Evolutionary conservation across 1,140 invertebrate species (phyloP).

Genomic region (Asobara japonica): DNA sequence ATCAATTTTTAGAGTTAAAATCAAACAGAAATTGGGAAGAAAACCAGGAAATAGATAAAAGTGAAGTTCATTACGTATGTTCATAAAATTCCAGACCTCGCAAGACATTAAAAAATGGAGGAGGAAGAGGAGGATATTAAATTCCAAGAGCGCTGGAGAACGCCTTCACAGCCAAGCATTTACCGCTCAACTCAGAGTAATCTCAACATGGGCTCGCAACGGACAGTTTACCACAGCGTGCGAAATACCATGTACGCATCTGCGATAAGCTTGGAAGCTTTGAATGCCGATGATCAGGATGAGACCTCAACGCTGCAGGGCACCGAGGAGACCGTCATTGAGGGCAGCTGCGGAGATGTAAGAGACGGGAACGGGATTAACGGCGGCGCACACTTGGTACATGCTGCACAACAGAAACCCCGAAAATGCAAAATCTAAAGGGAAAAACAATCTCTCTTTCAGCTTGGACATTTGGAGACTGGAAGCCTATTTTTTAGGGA

Average conservation of each 20-base stretch:
- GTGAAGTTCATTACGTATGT: neutral
- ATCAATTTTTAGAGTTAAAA: too few relatives aligned
- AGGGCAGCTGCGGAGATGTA: conserved; percentile 45
- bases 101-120: conserved; percentile 45
- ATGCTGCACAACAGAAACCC: neutral
- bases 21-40: too few relatives aligned
- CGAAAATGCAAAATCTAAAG: too few relatives aligned
- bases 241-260: conserved; percentile 45
- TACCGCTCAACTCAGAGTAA: conserved; percentile 43
- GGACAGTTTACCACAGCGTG: conserved; percentile 49
- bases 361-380: conserved; percentile 31
- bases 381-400: conserved; percentile 41
- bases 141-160: conserved; percentile 14
- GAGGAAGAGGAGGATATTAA: conserved; percentile 45
- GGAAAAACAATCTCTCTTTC: too few relatives aligned
- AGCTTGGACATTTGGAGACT: conserved; percentile 25
- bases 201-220: conserved; percentile 40
- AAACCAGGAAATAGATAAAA: neutral
- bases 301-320: conserved; percentile 38
- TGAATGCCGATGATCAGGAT: conserved; percentile 33
- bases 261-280: conserved; percentile 39
- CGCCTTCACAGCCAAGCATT: conserved; percentile 36
- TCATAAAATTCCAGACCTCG: neutral
- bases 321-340: conserved; percentile 43
- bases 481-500: conserved; percentile 73